phyloP scores from a whole-genome alignment of 2,113 vertebrate genomes.

The Myanophis thanlyinensis region DNA sequence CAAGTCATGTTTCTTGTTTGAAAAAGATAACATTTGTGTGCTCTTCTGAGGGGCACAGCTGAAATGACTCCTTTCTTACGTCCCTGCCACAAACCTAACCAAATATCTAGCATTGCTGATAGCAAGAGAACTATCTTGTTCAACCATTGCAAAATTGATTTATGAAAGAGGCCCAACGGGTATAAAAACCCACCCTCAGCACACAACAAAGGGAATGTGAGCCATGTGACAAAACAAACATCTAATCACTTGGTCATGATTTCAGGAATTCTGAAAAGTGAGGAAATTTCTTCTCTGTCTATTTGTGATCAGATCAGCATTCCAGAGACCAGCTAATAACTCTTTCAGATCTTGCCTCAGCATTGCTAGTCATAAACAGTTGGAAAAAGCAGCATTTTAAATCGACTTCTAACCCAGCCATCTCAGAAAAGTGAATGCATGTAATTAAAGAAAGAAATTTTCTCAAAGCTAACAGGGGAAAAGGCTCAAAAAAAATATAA shows the following conservation, averaged over 20 bases:
- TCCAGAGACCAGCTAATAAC: neutral
- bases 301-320: neutral
- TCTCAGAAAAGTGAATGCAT: neutral
- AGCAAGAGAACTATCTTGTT: conserved; percentile 10
- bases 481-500: neutral
- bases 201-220: neutral
- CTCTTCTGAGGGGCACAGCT: conserved; percentile 24
- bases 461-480: neutral
- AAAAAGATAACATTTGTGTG: conserved; percentile 50
- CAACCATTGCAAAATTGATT: conserved; percentile 17
- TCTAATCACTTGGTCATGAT: neutral
- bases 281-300: neutral
- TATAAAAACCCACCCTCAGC: neutral
- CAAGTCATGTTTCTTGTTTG: conserved; percentile 47
- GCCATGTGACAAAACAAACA: neutral
- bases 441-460: neutral
- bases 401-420: neutral
- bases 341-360: neutral
- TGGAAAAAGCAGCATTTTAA: neutral
- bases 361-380: neutral
- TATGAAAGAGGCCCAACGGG: neutral
- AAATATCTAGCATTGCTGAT: neutral
- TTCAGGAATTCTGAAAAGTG: neutral
- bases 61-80: neutral
- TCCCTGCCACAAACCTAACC: conserved; percentile 36